Evolutionary conservation across 2,797 vertebrate genomes (phyloP), one percentile per base, ranked within the genome.

Genomic region (Coilia nasus): DNA sequence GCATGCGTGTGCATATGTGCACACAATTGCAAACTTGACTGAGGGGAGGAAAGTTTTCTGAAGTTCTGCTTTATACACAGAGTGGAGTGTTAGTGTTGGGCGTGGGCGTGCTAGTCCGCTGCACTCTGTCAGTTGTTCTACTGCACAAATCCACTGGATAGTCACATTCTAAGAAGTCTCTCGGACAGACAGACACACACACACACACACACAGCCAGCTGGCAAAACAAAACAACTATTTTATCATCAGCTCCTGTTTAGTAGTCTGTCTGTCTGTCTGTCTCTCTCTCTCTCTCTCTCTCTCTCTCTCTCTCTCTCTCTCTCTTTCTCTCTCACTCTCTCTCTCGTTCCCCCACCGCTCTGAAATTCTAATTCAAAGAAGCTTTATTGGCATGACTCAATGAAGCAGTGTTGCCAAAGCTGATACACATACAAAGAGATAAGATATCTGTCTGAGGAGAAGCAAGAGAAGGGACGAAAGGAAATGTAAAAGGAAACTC

Each of bases 261-360:
- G 57, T 19, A 81, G 2, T 71, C 25, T 71, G 11, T 15, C 12
- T 71, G 2, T 71, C 56, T 59, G 15, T 19, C 15, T 59, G 15
- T 59, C 3, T 59, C 1, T 59, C 50, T 54, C 2, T 54, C 7
- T 54, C 50, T 54, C 92, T 90, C 85, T 93, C 6, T 93, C 90
- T 86, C 31, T 84, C 35, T 78, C 56, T 59, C 31, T 17, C 54
- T 21, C 31, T 41, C 35, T 41, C 5, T 41, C 35, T 41, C 35
- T 41, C 35, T n/a, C n/a, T n/a, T n/a, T n/a, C n/a, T n/a, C n/a
- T n/a, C n/a, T n/a, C 35, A 41, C 35, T 41, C 35, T 41, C 35
- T 41, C 35, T 41, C n/a, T 54, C 2, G 50, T 9, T 9, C 50
- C 50, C 50, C 14, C 14, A 9, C 50, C 50, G n/a, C 50, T 10